These are phyloP conservation scores for Anthonomus grandis DNA, from an alignment of 1,140 invertebrate species.

Conservation along the genomic window DNA sequence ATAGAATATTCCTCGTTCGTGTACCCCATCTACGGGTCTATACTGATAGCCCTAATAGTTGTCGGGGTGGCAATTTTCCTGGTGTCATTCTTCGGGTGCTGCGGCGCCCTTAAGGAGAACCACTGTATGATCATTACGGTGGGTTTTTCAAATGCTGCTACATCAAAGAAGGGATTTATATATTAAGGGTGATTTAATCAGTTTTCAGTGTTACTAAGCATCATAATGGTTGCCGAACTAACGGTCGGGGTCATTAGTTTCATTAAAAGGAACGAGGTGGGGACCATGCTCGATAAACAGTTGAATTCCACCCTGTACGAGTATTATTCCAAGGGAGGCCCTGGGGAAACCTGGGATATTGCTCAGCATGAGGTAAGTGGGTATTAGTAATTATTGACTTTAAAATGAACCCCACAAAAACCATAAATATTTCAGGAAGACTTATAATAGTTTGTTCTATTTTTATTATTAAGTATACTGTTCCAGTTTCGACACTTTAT, in stretches of 20 bases:
- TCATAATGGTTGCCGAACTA: slow-evolving; percentile 83
- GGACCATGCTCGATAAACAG: slow-evolving; percentile 60
- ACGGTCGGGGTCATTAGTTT: slow-evolving; percentile 83
- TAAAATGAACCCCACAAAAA: no score
- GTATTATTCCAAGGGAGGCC: slow-evolving; percentile 60
- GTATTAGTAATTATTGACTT: slow-evolving; percentile 3
- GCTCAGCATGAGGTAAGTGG: slow-evolving; percentile 74
- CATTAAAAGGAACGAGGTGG: slow-evolving; percentile 69
- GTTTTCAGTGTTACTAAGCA: slow-evolving; percentile 77
- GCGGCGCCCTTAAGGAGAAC: slow-evolving; percentile 81
- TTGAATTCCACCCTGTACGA: slow-evolving; percentile 66
- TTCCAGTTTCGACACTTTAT: no score
- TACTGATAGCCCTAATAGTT: slow-evolving; percentile 74
- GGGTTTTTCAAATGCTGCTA: slow-evolving; percentile 39
- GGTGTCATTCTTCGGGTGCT: slow-evolving; percentile 86
- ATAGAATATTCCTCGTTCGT: slow-evolving; percentile 67
- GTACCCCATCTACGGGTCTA: slow-evolving; percentile 65
- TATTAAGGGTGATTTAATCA: slow-evolving; percentile 47
- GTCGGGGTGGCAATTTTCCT: slow-evolving; percentile 81
- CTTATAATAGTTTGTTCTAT: no score
- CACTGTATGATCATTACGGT: slow-evolving; percentile 84
- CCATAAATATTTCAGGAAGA: no score
- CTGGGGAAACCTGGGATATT: slow-evolving; percentile 69
- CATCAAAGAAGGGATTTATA: not conserved
- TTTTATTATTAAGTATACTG: no score